Base-by-base conservation (phyloP, 2,113 vertebrate species). In the Gopherus flavomarginatus region DNA sequence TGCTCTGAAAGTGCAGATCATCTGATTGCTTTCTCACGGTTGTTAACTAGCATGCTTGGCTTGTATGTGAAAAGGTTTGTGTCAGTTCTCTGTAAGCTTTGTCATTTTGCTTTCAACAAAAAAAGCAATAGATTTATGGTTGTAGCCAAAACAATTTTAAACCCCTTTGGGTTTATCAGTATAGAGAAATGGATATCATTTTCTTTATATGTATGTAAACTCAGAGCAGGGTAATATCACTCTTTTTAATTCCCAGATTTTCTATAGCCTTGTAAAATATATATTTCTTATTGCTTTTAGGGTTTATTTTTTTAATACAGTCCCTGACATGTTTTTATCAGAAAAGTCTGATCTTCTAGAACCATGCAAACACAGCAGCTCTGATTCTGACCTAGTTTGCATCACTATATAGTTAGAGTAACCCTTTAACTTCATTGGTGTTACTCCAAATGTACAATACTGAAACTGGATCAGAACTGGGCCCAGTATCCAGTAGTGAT, bases 401-500 rank as follows among this genome's bases (percentile, higher is more conserved):
- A 4, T 81, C 27, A 26, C 22, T 86, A n/a, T 93, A 78, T 90
- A 86, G 94, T 42, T 42, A 62, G 52, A 96, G 81, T 65, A 75
- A 50, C 53, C 8, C 87, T 26, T 83, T 81, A 42, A 27, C 59
- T 85, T 83, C 17, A 11, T 84, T 9, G 35, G 35, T 90, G 42
- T 95, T 96, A 52, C 54, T 83, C 17, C 54, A 89, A 62, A 81
- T 86, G 29, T 52, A 21, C 29, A 35, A 93, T n/a, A 22, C 47
- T 83, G 24, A 50, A 83, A 59, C 12, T 90, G 75, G 38, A 87
- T 82, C 49, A 77, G n/a, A 90, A 27, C 84, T 47, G 82, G 35
- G 53, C 27, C 42, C 85, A 83, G 79, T 95, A 82, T 88, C 81
- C 92, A 96, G 83, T 89, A 94, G 38, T 92, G 12, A 72, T 38